Percentiles rank a stretch among this genome's conserved stretches.
phyloP scores from a whole-genome alignment of 2,888 invertebrate genomes.

The Parnassius smintheus region DNA sequence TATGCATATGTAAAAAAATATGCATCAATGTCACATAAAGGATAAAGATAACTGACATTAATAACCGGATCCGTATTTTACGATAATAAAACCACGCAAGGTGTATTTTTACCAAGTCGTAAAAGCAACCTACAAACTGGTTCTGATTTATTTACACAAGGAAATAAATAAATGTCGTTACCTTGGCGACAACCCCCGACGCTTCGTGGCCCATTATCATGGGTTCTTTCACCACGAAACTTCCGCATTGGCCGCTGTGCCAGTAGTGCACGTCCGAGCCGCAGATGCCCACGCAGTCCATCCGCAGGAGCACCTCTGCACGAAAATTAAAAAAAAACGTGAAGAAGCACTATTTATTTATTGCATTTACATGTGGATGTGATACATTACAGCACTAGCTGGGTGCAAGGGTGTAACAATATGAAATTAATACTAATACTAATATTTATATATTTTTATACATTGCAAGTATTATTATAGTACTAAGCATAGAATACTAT shows the following conservation, averaged over 20 bases:
- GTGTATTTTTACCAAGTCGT: background rate
- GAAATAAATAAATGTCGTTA: constrained; percentile 56
- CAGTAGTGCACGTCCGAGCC: constrained; percentile 98
- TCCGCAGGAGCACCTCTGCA: constrained; percentile 91
- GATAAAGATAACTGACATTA: no score
- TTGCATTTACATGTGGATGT: no score
- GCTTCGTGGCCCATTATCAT: constrained; percentile 98
- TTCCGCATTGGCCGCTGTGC: constrained; percentile 90
- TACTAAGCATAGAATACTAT: no score
- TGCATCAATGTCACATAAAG: no score
- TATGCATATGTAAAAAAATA: no score
- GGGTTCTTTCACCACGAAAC: constrained; percentile 91
- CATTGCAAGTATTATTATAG: no score
- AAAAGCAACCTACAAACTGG: background rate
- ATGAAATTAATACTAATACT: no score
- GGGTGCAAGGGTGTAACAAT: no score
- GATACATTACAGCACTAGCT: no score
- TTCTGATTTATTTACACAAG: background rate
- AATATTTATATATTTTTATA: no score
- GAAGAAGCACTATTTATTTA: no score
- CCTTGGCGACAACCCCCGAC: constrained; percentile 88
- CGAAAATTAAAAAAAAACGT: background rate
- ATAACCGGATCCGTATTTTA: no score
- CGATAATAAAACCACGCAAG: background rate
- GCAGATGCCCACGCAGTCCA: constrained; percentile 98